Conservation (phyloP, 2,797 vertebrate species). For the Coccyzus lansbergi region DNA sequence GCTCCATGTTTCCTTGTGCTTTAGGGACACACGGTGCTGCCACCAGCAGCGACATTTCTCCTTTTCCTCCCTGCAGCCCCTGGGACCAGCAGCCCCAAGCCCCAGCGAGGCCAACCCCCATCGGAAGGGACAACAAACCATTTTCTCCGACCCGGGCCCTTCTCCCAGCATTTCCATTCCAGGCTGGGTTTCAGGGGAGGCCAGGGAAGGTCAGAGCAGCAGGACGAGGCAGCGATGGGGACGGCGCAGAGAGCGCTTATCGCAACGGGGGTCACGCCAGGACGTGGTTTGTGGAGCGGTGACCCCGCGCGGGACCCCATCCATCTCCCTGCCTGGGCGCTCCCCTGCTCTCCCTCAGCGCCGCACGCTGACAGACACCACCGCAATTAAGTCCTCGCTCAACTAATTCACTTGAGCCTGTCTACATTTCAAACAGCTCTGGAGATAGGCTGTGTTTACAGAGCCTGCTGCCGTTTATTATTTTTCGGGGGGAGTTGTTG, state of each 20-base stretch:
- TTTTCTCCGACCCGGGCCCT: background rate
- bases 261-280: constrained; percentile 24
- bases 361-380: constrained; percentile 68
- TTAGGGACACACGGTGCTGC: fast-evolving
- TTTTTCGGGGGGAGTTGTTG: constrained; percentile 25
- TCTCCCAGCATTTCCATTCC: background rate
- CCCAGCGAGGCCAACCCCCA: background rate
- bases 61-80: fast-evolving
- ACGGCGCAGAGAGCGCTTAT: background rate
- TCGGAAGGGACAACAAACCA: fast-evolving
- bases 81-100: background rate
- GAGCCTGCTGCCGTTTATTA: constrained; percentile 48
- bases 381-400: constrained; percentile 61
- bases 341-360: constrained; percentile 54
- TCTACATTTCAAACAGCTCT: constrained; percentile 67
- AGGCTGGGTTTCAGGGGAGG: background rate
- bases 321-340: constrained; percentile 47
- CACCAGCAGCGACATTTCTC: background rate
- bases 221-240: background rate
- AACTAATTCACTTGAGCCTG: constrained; percentile 71
- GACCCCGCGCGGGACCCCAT: constrained; percentile 58
- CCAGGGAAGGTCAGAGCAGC: background rate
- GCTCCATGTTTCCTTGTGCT: fast-evolving
- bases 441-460: constrained; percentile 64
- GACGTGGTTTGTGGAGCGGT: constrained; percentile 50